Evolutionary conservation across 1,140 invertebrate species (phyloP).

Genomic region (Zophobas morio): DNA sequence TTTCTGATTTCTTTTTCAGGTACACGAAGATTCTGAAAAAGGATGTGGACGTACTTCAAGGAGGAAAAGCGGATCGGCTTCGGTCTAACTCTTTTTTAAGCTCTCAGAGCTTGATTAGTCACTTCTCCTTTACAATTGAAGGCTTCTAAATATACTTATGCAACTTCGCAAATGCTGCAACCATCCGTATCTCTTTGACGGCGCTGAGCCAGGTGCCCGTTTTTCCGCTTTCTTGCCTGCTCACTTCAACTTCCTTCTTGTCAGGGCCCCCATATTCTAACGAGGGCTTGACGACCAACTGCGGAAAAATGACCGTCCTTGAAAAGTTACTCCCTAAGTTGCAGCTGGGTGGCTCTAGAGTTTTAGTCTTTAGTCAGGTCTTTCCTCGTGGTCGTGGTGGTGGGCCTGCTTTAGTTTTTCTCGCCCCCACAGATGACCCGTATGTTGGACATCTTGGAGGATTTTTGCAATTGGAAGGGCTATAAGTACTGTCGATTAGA

Average conservation of each 20-base stretch:
- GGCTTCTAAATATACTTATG: constrained; percentile 99
- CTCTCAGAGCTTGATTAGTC: too few relatives aligned
- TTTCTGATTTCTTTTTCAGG: too few relatives aligned
- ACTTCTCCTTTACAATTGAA: too few relatives aligned
- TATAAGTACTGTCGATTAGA: constrained; percentile 97
- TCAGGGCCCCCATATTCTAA: too few relatives aligned
- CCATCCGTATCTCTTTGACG: constrained; percentile 99
- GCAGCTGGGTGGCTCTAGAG: constrained; percentile 92
- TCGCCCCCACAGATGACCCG: constrained; percentile 99
- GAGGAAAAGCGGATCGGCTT: constrained; percentile 98
- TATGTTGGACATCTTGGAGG: constrained; percentile 98
- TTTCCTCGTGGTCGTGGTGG: too few relatives aligned
- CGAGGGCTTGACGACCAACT: constrained; percentile 95
- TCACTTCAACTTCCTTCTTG: too few relatives aligned
- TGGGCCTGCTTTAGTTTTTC: too few relatives aligned
- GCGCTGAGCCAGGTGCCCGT: constrained; percentile 98
- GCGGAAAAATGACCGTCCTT: constrained; percentile 96
- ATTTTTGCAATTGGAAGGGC: constrained; percentile 96
- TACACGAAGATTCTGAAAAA: constrained; percentile 99
- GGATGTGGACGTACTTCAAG: constrained; percentile 98
- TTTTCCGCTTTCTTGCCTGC: too few relatives aligned
- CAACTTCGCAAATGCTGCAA: constrained; percentile 98
- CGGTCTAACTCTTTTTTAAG: too few relatives aligned
- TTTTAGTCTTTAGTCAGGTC: constrained; percentile 98
- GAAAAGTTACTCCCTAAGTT: constrained; percentile 96